Evolutionary conservation across 2,113 vertebrate genomes (phyloP).

Genomic region (Speoplatyrhinus poulsoni): DNA sequence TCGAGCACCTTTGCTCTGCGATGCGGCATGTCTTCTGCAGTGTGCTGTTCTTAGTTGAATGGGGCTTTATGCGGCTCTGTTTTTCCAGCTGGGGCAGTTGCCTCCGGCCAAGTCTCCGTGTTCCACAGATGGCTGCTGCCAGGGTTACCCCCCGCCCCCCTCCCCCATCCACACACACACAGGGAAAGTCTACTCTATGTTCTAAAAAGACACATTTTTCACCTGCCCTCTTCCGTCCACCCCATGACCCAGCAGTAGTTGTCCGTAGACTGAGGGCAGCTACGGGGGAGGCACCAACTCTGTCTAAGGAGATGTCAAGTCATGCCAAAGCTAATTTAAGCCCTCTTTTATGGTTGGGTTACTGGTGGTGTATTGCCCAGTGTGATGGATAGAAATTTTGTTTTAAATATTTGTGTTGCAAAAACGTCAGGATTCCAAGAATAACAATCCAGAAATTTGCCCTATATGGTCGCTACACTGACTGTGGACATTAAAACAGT

Average conservation of each 20-base stretch:
- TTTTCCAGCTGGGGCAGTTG: constrained; percentile 50
- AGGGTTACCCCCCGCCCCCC: constrained; percentile 4
- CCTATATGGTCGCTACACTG: neutral
- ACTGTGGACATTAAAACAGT: neutral
- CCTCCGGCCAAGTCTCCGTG: constrained; percentile 37
- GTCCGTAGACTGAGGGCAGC: constrained; percentile 17
- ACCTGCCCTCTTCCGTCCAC: constrained; percentile 1
- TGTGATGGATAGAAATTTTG: neutral
- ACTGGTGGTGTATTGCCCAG: neutral
- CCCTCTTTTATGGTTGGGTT: constrained; percentile 20
- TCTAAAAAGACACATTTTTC: constrained; percentile 37
- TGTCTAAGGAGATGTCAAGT: neutral
- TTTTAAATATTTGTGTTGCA: neutral
- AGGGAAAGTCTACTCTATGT: constrained; percentile 20
- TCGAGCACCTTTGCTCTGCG: neutral
- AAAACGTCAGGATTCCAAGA: neutral
- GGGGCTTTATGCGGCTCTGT: constrained; percentile 30
- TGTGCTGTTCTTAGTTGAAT: constrained; percentile 17
- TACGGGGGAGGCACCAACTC: neutral
- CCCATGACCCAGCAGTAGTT: constrained; percentile 12
- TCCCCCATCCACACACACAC: neutral
- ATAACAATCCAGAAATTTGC: neutral
- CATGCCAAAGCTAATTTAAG: constrained; percentile 12
- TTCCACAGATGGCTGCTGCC: constrained; percentile 15
- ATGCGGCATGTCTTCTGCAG: constrained; percentile 5